Percentiles rank a stretch among this genome's conserved stretches.
These are phyloP conservation scores for Gallirallus australis DNA, from an alignment of 2,797 vertebrate species.

Conservation along the genomic window DNA sequence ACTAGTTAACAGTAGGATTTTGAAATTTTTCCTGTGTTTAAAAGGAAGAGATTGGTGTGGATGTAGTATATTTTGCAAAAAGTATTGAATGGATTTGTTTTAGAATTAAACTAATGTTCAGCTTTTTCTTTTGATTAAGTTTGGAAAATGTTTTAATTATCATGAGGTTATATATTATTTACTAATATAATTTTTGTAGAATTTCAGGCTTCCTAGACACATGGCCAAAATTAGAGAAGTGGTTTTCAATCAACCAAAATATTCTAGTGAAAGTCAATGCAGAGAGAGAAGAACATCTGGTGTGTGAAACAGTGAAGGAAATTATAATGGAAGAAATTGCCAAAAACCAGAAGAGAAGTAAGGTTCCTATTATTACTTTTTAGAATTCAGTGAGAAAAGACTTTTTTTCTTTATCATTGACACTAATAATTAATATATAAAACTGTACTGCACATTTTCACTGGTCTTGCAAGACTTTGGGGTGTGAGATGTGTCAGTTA, in stretches of 20 bases:
- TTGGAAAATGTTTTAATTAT: background rate
- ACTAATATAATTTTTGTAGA: slow-evolving; percentile 74
- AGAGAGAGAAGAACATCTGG: slow-evolving; percentile 77
- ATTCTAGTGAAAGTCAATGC: slow-evolving; percentile 86
- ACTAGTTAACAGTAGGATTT: background rate
- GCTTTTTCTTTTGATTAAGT: background rate
- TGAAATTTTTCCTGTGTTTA: background rate
- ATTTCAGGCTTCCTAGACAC: slow-evolving; percentile 86
- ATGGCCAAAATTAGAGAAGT: slow-evolving; percentile 88
- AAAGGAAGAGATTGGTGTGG: background rate
- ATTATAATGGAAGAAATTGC: slow-evolving; percentile 74
- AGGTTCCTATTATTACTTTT: background rate
- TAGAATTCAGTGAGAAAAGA: background rate
- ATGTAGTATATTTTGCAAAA: background rate
- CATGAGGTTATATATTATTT: background rate
- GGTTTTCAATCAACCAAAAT: slow-evolving; percentile 85
- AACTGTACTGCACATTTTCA: background rate
- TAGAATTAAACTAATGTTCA: background rate
- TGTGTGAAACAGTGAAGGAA: slow-evolving; percentile 82
- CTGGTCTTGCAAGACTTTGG: background rate
- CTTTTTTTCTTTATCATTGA: background rate
- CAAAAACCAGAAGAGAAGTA: slow-evolving; percentile 82
- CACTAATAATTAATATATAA: background rate
- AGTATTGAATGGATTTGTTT: background rate
- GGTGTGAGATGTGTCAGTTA: background rate